phyloP scores from a whole-genome alignment of 2,888 invertebrate genomes.

The Zhengitettix transpicula region DNA sequence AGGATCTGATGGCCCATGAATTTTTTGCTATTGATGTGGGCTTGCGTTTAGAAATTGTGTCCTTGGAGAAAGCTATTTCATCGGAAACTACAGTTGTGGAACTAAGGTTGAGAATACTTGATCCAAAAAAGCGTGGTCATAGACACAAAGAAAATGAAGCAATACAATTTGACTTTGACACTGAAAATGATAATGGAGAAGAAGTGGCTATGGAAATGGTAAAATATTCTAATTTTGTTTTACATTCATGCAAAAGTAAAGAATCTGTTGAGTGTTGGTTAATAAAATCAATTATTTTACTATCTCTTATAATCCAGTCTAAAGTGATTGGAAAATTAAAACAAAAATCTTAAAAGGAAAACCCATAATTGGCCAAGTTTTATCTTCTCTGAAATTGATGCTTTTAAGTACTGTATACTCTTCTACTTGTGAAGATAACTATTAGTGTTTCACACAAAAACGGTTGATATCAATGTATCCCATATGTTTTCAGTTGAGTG shows the following conservation, averaged over 20 bases:
- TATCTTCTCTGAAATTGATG: too few relatives aligned
- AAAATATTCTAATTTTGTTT: conserved; percentile 13
- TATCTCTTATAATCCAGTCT: too few relatives aligned
- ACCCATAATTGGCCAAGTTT: too few relatives aligned
- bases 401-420: too few relatives aligned
- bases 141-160: conserved; percentile 99
- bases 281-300: too few relatives aligned
- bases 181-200: conserved; percentile 78
- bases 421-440: too few relatives aligned
- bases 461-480: too few relatives aligned
- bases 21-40: conserved; percentile 94
- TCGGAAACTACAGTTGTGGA: conserved; percentile 44
- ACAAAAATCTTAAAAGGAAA: too few relatives aligned
- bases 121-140: conserved; percentile 91
- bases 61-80: conserved; percentile 34
- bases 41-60: conserved; percentile 56
- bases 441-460: too few relatives aligned
- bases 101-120: conserved; percentile 82
- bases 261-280: too few relatives aligned
- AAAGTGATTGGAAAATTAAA: too few relatives aligned
- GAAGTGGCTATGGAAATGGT: conserved; percentile 90
- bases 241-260: not conserved
- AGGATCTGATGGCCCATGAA: conserved; percentile 84
- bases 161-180: conserved; percentile 95
- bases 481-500: too few relatives aligned